Conservation (phyloP, 2,113 vertebrate species). For the Microtus ochrogaster region DNA sequence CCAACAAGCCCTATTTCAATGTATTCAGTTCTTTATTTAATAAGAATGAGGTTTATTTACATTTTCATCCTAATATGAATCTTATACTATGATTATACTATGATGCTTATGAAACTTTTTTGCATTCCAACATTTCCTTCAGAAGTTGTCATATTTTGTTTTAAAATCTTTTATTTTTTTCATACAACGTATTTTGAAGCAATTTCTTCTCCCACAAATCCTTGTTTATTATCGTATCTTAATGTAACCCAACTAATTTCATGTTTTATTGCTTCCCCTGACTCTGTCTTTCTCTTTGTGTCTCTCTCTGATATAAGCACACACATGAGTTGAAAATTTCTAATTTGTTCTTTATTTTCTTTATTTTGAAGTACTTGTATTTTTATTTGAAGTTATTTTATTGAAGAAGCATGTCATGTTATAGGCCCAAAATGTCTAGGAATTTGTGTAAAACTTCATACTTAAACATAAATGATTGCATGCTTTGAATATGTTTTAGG, state of each 20-base stretch:
- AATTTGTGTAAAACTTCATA: neutral
- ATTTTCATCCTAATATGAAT: neutral
- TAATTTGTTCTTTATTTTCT: neutral
- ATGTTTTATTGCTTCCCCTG: neutral
- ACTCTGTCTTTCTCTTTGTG: neutral
- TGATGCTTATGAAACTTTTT: no score
- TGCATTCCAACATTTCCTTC: no score
- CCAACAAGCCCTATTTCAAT: neutral
- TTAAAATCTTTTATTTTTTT: neutral
- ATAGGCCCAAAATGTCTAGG: fast-evolving
- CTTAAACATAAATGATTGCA: neutral
- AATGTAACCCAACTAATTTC: neutral
- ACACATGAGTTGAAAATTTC: neutral
- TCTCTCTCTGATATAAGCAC: neutral
- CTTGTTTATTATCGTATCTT: neutral
- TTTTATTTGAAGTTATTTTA: neutral
- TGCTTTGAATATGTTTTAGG: neutral
- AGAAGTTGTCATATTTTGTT: neutral
- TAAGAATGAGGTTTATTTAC: neutral
- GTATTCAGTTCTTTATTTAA: neutral
- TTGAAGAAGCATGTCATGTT: neutral
- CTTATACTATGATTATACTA: neutral
- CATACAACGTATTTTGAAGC: neutral
- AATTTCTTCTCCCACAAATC: neutral
- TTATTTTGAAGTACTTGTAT: neutral